These are phyloP conservation scores for Aspiorhynchus laticeps DNA, from an alignment of 2,113 vertebrate species.

Conservation along the genomic window DNA sequence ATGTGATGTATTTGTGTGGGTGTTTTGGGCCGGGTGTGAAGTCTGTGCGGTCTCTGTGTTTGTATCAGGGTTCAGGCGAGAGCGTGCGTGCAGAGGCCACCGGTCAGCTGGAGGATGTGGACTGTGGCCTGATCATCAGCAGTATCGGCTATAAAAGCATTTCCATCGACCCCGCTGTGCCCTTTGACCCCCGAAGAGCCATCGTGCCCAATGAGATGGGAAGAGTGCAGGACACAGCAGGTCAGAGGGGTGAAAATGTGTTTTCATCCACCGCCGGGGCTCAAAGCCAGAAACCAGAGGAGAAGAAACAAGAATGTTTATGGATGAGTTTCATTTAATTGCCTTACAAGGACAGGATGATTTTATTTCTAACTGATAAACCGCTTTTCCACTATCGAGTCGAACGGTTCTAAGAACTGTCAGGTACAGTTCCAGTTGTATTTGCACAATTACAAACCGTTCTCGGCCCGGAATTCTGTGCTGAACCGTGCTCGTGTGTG, in stretches of 20 bases:
- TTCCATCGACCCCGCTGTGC: constrained; percentile 82
- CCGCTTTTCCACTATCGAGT: too few relatives aligned
- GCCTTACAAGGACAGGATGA: too few relatives aligned
- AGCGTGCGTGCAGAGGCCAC: constrained; percentile 79
- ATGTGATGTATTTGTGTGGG: too few relatives aligned
- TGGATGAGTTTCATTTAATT: too few relatives aligned
- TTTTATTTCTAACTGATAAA: too few relatives aligned
- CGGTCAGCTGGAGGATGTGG: constrained; percentile 82
- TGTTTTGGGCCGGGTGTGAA: too few relatives aligned
- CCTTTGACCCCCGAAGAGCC: constrained; percentile 82
- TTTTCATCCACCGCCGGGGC: too few relatives aligned
- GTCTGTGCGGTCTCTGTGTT: constrained; percentile 3
- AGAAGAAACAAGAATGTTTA: background rate
- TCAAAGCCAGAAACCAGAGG: background rate
- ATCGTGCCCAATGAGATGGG: constrained; percentile 87
- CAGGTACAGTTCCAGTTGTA: too few relatives aligned
- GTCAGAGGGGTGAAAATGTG: constrained; percentile 65
- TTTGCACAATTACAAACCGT: too few relatives aligned
- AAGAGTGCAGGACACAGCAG: constrained; percentile 80
- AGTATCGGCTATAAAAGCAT: constrained; percentile 92
- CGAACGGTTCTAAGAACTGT: too few relatives aligned
- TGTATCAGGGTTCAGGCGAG: constrained; percentile 81
- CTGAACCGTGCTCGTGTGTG: too few relatives aligned
- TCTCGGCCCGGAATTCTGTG: too few relatives aligned
- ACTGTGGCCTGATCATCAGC: constrained; percentile 90